A percentile compares a stretch with the other conserved stretches of the same genome.
These are phyloP conservation scores for Emydura subglobosa DNA, from an alignment of 2,113 vertebrate genomes.

Conservation along the genomic window DNA sequence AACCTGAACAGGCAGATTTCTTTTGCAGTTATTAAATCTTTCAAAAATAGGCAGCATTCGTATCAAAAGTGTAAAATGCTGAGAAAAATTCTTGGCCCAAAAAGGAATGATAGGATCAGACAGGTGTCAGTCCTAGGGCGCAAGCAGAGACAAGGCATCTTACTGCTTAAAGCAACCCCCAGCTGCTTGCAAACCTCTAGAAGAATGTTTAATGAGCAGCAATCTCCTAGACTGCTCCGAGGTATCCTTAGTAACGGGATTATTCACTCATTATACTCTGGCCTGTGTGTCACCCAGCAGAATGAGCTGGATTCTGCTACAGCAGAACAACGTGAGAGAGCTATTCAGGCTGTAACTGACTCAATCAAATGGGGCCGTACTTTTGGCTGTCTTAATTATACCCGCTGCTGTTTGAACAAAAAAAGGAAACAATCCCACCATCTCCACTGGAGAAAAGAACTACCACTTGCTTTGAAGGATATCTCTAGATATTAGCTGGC, in stretches of 20 bases:
- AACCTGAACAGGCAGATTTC: slow-evolving; percentile 12
- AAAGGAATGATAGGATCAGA: not conserved
- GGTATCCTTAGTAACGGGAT: slow-evolving; percentile 40
- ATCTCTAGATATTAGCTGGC: not conserved
- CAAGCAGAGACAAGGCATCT: not conserved
- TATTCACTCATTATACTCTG: not conserved
- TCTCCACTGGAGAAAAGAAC: not conserved
- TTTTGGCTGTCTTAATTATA: slow-evolving; percentile 26
- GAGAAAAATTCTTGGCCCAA: not conserved
- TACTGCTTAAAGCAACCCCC: not conserved
- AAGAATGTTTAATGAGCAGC: slow-evolving; percentile 39
- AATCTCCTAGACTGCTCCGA: slow-evolving; percentile 23
- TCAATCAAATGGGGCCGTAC: not conserved
- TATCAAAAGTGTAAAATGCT: not conserved
- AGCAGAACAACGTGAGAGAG: not conserved
- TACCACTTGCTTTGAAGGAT: not conserved
- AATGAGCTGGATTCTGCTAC: not conserved
- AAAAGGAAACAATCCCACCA: slow-evolving; percentile 9
- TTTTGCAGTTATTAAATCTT: slow-evolving; percentile 4
- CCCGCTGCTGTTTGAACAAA: not conserved
- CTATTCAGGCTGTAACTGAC: not conserved
- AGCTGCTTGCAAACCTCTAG: slow-evolving; percentile 19
- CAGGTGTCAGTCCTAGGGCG: slow-evolving; percentile 18
- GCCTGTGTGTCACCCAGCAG: slow-evolving; percentile 13
- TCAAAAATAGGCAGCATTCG: not conserved